Evolutionary conservation across 2,888 invertebrate genomes (phyloP).

Genomic region (Autographa pulchrina): DNA sequence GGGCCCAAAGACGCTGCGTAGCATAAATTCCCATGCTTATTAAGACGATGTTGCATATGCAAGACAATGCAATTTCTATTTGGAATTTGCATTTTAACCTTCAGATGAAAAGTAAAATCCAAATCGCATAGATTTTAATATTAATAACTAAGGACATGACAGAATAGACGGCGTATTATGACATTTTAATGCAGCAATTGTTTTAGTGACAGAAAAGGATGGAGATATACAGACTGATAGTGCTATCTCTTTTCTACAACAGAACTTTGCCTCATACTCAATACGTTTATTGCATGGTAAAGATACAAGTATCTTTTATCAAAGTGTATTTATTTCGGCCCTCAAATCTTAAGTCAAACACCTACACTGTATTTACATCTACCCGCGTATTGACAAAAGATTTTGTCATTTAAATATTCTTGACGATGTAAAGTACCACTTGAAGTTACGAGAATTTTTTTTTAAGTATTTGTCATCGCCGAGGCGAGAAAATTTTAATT

Average conservation of each 20-base stretch:
- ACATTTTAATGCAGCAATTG: background rate
- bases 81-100: slow-evolving; percentile 5
- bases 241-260: background rate
- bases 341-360: slow-evolving; percentile 74
- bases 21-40: background rate
- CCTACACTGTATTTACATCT: slow-evolving; percentile 73
- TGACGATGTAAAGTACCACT: slow-evolving; percentile 41
- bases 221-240: background rate
- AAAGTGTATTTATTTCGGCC: slow-evolving; percentile 68
- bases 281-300: no score
- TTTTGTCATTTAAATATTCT: slow-evolving; percentile 63
- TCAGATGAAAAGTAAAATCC: slow-evolving; percentile 6
- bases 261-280: no score
- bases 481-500: background rate
- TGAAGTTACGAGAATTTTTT: slow-evolving; percentile 16
- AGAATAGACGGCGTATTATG: no score
- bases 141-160: background rate
- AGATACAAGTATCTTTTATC: slow-evolving; percentile 60
- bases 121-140: background rate
- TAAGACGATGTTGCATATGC: slow-evolving; percentile 1
- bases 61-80: background rate
- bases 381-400: slow-evolving; percentile 75
- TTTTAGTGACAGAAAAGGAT: background rate
- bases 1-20: background rate
- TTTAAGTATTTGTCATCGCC: slow-evolving; percentile 28